These are phyloP conservation scores for Myotis lucifugus DNA, from an alignment of 2,113 vertebrate species.

Conservation along the genomic window DNA sequence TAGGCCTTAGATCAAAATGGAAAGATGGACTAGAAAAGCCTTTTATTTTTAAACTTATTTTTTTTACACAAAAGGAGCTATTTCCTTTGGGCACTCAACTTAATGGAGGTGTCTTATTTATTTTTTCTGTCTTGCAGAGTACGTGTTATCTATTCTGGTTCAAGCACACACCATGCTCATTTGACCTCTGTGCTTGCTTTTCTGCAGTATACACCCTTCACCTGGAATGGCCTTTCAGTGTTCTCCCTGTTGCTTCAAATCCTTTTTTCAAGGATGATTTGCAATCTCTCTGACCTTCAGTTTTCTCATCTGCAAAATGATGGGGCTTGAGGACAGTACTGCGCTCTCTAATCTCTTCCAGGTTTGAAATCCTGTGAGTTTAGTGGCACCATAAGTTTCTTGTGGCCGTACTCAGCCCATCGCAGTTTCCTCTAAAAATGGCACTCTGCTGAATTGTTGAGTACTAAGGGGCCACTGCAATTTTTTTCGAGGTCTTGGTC, in stretches of 20 bases:
- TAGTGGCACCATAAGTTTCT: not conserved
- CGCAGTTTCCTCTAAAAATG: not conserved
- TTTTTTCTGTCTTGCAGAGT: not conserved
- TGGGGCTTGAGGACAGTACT: not conserved
- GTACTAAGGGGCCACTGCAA: not conserved
- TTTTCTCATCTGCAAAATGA: conserved; percentile 37
- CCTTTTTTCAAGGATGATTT: not conserved
- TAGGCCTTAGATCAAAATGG: not conserved
- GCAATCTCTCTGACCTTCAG: not conserved
- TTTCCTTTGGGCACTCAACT: not conserved
- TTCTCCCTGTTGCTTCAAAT: not conserved
- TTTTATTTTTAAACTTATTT: not conserved
- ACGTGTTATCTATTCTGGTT: not conserved
- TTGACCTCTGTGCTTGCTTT: not conserved
- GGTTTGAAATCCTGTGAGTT: not conserved
- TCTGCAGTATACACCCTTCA: not conserved
- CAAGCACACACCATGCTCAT: not conserved
- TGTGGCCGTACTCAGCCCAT: not conserved
- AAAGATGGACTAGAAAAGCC: not conserved
- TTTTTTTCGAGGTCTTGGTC: not conserved
- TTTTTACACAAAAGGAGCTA: not conserved
- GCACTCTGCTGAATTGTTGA: conserved; percentile 4
- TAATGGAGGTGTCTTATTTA: not conserved
- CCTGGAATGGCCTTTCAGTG: not conserved
- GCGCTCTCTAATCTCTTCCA: not conserved